Evolutionary conservation across 2,113 vertebrate genomes (phyloP).

Genomic region (Pelecanus crispus): DNA sequence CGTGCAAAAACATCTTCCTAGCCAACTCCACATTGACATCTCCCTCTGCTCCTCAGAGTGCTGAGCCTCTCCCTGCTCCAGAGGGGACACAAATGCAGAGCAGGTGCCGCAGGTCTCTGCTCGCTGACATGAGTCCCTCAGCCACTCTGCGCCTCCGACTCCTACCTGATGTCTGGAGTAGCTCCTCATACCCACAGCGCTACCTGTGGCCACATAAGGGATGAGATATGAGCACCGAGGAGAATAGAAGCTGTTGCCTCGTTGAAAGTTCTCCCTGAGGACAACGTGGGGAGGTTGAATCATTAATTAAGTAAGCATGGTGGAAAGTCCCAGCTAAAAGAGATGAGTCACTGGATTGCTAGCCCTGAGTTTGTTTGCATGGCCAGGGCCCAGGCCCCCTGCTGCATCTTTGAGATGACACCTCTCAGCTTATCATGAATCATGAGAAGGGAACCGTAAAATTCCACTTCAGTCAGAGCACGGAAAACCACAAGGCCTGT

Average conservation of each 20-base stretch:
- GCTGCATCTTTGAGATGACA: neutral
- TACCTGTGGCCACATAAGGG: neutral
- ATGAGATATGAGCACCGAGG: neutral
- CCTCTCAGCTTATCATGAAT: neutral
- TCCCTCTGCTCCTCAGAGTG: neutral
- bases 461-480: slow-evolving; percentile 14
- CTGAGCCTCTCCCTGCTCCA: neutral
- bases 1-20: neutral
- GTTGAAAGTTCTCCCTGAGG: slow-evolving; percentile 2
- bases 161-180: neutral
- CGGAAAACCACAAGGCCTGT: neutral
- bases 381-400: neutral
- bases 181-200: neutral
- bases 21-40: neutral
- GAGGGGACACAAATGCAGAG: neutral
- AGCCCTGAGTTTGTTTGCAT: neutral
- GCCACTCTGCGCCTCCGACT: neutral
- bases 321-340: slow-evolving; percentile 51
- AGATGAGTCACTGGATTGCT: slow-evolving; percentile 27
- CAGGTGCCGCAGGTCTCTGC: neutral
- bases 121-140: neutral
- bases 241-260: neutral
- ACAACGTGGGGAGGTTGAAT: neutral
- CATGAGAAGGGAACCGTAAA: neutral
- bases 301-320: slow-evolving; percentile 35